These are phyloP conservation scores for Spilogale gracilis DNA, from an alignment of 2,113 vertebrate genomes.

Conservation along the genomic window DNA sequence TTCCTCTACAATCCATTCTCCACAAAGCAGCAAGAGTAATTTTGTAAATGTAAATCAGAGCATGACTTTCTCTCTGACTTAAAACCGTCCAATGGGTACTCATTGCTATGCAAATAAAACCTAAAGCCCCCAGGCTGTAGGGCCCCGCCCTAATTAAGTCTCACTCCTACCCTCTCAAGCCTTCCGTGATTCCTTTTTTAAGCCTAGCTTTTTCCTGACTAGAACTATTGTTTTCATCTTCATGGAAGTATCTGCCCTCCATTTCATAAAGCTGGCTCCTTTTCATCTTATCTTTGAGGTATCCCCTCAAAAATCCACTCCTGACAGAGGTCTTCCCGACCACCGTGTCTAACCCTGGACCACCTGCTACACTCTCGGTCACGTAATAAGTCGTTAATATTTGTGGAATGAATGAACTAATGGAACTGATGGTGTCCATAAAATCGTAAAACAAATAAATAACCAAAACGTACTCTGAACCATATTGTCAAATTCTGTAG, in stretches of 20 bases:
- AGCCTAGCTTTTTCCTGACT: neutral
- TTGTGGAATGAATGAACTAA: neutral
- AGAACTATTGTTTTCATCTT: neutral
- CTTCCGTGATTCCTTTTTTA: neutral
- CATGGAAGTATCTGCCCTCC: neutral
- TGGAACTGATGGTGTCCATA: neutral
- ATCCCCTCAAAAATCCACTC: neutral
- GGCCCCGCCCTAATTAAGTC: no score
- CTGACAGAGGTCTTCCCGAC: neutral
- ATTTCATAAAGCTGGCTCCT: neutral
- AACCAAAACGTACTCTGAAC: neutral
- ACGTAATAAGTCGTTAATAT: neutral
- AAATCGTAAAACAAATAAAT: neutral
- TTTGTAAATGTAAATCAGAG: neutral
- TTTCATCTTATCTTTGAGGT: neutral
- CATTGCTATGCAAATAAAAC: neutral
- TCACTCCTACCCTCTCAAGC: neutral
- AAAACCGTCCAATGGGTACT: neutral
- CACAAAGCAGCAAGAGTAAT: neutral
- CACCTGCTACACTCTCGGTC: neutral
- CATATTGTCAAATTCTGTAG: neutral
- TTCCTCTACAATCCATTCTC: neutral
- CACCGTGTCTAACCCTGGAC: neutral
- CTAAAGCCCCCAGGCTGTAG: fast-evolving
- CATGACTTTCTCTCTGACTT: neutral